Base-by-base conservation (phyloP, 64 coral and sea anemone species). In the Montipora sp. region DNA sequence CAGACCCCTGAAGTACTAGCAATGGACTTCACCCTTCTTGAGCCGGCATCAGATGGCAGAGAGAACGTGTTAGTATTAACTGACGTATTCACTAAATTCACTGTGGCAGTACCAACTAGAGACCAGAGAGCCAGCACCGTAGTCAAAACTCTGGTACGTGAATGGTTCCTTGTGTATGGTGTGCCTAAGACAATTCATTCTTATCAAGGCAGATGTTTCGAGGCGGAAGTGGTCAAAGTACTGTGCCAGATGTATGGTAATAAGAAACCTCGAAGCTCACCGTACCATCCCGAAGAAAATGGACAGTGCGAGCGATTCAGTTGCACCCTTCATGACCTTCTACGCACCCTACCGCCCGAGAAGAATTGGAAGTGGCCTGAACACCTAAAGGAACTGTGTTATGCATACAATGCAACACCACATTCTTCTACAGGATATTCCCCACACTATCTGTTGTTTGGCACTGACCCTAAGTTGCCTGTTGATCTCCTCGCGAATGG, bases 131-230 rank as follows among this genome's bases (percentile, higher is more conserved):
- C 81, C 15, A n/a, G 13, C 59, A 83, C 90, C 3, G 80, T 82
- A 2, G 82, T 80, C n/a, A 90, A 90, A 63, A 55, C 79, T 3
- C 78, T 90, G 20, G 47, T 90, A 15, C 83, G 83, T 44, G 91
- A 93, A 0, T 93, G 82, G 57, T 93, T 93, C 59, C 43, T 93
- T 8, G 69, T 89, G n/a, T 88, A 93, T 80, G 92, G 92, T 0
- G 84, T 75, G 1, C 84, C 92, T 5, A 57, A 72, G 19, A 49
- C 59, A 45, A 44, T 91, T 43, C 50, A 83, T 48, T 83, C 80
- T 1, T 79, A 92, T 15, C 80, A 84, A 19, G 90, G 84, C 87
- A 78, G 83, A 9, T 5, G 5, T 9, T 55, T 55, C 9, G 51
- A 55, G 9, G 51, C 92, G 9, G 84, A 93, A 43, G 16, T 93